Base-by-base conservation (phyloP, 2,113 vertebrate genomes). In the Triplophysa siluroides region DNA sequence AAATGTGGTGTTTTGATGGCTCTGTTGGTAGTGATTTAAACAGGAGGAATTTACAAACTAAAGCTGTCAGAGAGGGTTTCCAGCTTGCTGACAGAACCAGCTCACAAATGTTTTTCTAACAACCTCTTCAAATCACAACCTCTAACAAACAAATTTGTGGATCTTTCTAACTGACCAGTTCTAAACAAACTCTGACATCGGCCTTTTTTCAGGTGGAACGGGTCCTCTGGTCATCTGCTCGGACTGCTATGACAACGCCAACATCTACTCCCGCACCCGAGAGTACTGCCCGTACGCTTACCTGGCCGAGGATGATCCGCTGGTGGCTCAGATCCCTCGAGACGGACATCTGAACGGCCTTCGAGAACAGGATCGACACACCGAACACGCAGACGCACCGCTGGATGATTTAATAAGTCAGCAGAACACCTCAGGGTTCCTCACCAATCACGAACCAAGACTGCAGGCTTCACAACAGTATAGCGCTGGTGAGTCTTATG, bases 161-260 rank as follows among this genome's bases (percentile, higher is more conserved):
- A 6, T 38, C 33, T 38, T 38, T 38, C 33, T 7, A 38, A 38
- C 33, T 33, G 5, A 33, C 29, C 29, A 6, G 29, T 5, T 38
- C 33, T 38, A 7, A 38, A 38, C 33, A 0, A 38, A 38, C 33
- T 38, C 33, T 38, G 33, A 6, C 33, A 7, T 38, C 29, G 11
- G 43, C 10, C 43, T 70, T 23, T 67, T 29, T 0, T 16, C 80
- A 93, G 92, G 90, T 13, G 86, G 86, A 0, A 21, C 92, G 3
- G 90, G 91, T 1, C 91, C 94, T 0, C 77, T 96, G 72, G 94
- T 98, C 85, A 97, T 98, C 89, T 98, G 97, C 89, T 98, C 97
- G 0, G 97, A 99, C 86, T 99, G 97, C 86, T 98, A 98, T 0
- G 97, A 99, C 91, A 98, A 96, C 0, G 96, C 95, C 60, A 98